Evolutionary conservation across 23 tunicate species (phyloP).

Genomic region (Styela plicata): DNA sequence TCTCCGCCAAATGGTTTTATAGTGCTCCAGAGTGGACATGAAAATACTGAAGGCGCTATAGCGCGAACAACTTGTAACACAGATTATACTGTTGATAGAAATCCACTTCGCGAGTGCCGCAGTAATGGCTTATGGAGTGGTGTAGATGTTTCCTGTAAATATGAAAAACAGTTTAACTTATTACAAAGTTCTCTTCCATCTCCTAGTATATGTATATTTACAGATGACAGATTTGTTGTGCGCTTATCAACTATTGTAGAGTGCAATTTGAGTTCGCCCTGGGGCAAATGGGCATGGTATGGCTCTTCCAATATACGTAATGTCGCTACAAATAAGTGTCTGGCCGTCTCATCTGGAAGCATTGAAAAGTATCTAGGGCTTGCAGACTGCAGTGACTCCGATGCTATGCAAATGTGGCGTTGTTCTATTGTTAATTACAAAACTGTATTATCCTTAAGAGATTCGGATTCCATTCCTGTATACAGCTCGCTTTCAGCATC

Average conservation of each 20-base stretch:
- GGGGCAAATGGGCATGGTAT: conserved; percentile 57
- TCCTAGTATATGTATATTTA: conserved; percentile 26
- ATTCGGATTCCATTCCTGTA: conserved; percentile 30
- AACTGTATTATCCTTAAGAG: conserved; percentile 40
- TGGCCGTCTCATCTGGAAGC: conserved; percentile 2
- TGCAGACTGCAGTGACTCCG: conserved; percentile 32
- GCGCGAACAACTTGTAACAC: conserved; percentile 30
- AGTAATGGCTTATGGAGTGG: conserved; percentile 46
- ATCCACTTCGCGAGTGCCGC: conserved; percentile 30
- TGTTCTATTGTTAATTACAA: conserved; percentile 26
- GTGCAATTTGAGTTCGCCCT: conserved; percentile 12
- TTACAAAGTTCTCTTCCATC: conserved; percentile 54
- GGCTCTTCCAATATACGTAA: conserved; percentile 24
- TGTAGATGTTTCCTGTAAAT: conserved; percentile 19
- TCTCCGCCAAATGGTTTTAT: conserved; percentile 36
- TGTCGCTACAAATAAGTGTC: conserved; percentile 29
- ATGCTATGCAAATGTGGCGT: conserved; percentile 49
- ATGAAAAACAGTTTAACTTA: conserved; percentile 42
- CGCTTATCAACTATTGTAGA: neutral
- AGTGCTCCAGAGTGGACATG: conserved; percentile 1
- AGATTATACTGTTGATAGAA: conserved; percentile 32
- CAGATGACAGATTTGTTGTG: neutral
- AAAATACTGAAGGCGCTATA: conserved; percentile 27
- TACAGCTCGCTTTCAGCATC: conserved; percentile 27
- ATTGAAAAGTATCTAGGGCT: conserved; percentile 24